Percentiles rank a stretch among this genome's conserved stretches.
Conservation (phyloP, 35 echinoderm and acorn worm species). For the Apostichopus parvimensis region DNA sequence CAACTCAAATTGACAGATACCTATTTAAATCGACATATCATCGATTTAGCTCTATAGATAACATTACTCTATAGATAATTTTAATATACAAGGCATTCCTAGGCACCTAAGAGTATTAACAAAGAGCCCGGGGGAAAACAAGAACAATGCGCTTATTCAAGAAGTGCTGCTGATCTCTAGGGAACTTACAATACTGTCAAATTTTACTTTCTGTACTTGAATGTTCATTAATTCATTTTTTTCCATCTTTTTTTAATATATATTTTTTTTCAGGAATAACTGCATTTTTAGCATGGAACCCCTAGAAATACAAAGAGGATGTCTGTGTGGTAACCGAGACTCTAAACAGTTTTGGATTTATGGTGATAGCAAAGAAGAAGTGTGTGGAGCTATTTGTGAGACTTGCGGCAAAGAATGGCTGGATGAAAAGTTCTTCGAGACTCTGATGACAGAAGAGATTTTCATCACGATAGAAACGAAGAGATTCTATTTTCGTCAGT, state of each 20-base stretch:
- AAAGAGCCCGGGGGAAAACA: too few relatives aligned
- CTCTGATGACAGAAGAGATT: neutral
- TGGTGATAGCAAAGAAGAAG: neutral
- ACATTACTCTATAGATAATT: too few relatives aligned
- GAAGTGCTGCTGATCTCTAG: too few relatives aligned
- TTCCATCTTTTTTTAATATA: neutral
- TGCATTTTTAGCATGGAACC: neutral
- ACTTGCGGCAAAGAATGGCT: conserved; percentile 62
- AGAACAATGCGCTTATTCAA: too few relatives aligned
- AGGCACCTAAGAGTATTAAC: too few relatives aligned
- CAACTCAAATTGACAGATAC: too few relatives aligned
- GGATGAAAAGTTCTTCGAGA: neutral
- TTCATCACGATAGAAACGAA: neutral
- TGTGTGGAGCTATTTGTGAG: conserved; percentile 18
- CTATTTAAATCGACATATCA: too few relatives aligned
- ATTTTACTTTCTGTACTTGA: too few relatives aligned
- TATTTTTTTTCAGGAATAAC: neutral
- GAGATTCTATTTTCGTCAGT: neutral
- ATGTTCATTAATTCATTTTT: too few relatives aligned
- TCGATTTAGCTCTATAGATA: too few relatives aligned
- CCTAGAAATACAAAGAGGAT: neutral
- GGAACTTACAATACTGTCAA: too few relatives aligned
- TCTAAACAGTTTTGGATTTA: conserved; percentile 18
- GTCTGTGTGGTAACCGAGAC: conserved; percentile 40
- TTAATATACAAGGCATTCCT: too few relatives aligned